These are phyloP conservation scores for Pseudococcus longispinus DNA, from an alignment of 2,888 invertebrate species.

Conservation along the genomic window DNA sequence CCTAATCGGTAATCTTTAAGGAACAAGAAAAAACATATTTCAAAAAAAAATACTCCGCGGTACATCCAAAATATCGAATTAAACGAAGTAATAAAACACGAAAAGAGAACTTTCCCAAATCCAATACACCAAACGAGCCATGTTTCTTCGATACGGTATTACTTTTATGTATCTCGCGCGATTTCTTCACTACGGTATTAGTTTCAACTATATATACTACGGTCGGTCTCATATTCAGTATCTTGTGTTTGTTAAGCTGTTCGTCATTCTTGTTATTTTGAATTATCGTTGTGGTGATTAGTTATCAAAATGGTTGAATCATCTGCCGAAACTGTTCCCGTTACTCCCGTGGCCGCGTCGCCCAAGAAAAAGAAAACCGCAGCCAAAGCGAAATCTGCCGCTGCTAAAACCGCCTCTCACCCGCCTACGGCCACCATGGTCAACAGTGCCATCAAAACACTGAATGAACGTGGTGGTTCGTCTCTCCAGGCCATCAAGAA, in stretches of 20 bases:
- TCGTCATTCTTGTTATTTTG: background rate
- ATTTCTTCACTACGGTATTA: background rate
- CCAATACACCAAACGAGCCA: background rate
- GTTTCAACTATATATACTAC: background rate
- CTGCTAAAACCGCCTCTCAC: slow-evolving; percentile 62
- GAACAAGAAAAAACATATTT: background rate
- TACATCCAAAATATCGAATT: background rate
- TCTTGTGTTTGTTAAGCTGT: background rate
- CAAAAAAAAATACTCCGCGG: no score
- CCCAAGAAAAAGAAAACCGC: slow-evolving; percentile 60
- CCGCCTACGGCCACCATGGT: slow-evolving; percentile 69
- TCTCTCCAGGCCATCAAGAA: slow-evolving; percentile 70
- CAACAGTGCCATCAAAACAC: slow-evolving; percentile 65
- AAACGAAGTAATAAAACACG: slow-evolving; percentile 40
- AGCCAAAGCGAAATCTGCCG: slow-evolving; percentile 58
- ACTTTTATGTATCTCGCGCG: background rate
- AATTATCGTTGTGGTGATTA: background rate
- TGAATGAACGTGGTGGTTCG: slow-evolving; percentile 70
- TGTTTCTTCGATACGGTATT: slow-evolving; percentile 46
- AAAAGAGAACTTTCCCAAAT: slow-evolving; percentile 14
- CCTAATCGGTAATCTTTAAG: background rate
- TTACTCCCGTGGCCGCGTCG: slow-evolving; percentile 46
- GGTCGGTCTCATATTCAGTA: background rate
- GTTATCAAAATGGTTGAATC: slow-evolving; percentile 40
- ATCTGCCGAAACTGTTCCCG: slow-evolving; percentile 58